Conservation (phyloP, 2,888 invertebrate species). For the Lamproptera curius region DNA sequence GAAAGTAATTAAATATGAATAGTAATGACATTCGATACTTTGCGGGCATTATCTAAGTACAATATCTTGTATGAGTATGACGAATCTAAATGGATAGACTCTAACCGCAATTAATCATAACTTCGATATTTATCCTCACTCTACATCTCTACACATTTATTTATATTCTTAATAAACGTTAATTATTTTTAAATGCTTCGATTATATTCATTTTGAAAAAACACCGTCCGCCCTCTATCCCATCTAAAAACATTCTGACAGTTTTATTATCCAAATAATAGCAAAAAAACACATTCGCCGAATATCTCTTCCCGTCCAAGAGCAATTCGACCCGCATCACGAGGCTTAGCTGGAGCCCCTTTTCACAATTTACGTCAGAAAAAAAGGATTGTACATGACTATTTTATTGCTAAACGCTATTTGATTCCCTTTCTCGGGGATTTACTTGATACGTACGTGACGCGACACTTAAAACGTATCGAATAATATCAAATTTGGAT, state of each 20-base stretch:
- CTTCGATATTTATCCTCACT: no score
- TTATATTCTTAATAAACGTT: no score
- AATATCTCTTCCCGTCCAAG: constrained; percentile 68
- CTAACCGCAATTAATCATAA: no score
- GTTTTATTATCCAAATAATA: constrained; percentile 71
- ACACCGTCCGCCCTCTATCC: constrained; percentile 47
- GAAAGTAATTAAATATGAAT: constrained; percentile 53
- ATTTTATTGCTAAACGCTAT: constrained; percentile 68
- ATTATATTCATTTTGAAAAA: no score
- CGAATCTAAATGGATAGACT: no score
- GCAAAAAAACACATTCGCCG: constrained; percentile 54
- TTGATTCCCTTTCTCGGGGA: constrained; percentile 54
- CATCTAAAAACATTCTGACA: constrained; percentile 60
- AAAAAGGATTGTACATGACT: constrained; percentile 67
- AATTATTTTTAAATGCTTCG: no score
- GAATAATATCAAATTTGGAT: no score
- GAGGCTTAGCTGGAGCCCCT: constrained; percentile 71
- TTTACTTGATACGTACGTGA: constrained; percentile 35
- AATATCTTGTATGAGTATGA: no score
- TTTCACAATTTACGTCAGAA: constrained; percentile 70
- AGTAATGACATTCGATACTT: constrained; percentile 23
- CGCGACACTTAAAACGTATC: constrained; percentile 21
- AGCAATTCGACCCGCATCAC: constrained; percentile 75
- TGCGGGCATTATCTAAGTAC: no score
- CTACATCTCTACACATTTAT: no score